phyloP scores from a whole-genome alignment of 2,797 vertebrate genomes.

The Manis crassicaudata region DNA sequence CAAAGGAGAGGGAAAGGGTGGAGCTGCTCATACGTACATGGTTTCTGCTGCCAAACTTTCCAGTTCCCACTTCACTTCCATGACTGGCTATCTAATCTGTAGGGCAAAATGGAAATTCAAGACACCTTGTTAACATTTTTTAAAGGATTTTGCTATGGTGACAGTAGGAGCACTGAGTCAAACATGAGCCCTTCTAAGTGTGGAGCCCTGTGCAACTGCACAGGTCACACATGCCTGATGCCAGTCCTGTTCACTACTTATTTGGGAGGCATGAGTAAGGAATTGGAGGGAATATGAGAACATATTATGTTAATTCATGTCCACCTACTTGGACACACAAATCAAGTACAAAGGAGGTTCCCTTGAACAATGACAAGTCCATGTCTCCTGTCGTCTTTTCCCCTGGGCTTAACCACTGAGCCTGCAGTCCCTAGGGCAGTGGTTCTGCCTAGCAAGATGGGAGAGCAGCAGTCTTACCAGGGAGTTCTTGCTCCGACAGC shows the following conservation, averaged over 20 bases:
- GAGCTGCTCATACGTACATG: neutral
- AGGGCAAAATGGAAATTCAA: neutral
- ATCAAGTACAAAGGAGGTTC: neutral
- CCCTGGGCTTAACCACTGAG: neutral
- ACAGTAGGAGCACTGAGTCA: neutral
- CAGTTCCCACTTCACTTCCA: neutral
- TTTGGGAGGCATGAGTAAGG: neutral
- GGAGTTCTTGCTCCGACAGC: neutral
- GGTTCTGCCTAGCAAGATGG: neutral
- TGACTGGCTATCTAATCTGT: neutral
- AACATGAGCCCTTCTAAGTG: neutral
- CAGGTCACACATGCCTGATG: neutral
- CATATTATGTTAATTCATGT: neutral
- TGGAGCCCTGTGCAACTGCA: neutral
- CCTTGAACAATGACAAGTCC: neutral
- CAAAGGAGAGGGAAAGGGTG: neutral
- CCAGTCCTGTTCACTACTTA: neutral
- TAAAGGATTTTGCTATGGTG: neutral
- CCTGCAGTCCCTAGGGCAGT: neutral
- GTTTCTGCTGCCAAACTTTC: neutral
- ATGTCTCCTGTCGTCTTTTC: neutral
- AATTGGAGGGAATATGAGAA: neutral
- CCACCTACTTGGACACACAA: neutral
- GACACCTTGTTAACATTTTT: neutral
- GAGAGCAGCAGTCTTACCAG: neutral